These are phyloP conservation scores for Dolomedes plantarius DNA, from an alignment of 2,888 invertebrate genomes.

Conservation along the genomic window DNA sequence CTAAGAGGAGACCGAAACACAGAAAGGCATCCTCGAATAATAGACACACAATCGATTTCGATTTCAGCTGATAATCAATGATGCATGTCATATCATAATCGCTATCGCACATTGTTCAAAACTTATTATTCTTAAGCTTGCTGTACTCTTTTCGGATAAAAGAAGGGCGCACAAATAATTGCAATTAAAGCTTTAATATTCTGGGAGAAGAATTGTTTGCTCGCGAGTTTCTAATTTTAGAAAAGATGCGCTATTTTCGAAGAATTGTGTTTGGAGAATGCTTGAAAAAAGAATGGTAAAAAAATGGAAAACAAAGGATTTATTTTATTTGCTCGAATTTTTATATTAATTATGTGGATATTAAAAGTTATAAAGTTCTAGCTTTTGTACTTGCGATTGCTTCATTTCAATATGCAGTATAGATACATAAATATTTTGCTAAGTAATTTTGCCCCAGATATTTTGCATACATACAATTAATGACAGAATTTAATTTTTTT, in stretches of 20 bases:
- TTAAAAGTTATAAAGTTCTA: too few relatives aligned
- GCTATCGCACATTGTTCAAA: constrained; percentile 37
- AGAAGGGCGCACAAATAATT: constrained; percentile 49
- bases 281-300: background rate
- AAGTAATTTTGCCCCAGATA: too few relatives aligned
- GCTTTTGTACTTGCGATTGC: too few relatives aligned
- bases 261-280: background rate
- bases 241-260: background rate
- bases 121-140: background rate
- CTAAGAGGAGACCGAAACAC: background rate
- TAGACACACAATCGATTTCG: constrained; percentile 27
- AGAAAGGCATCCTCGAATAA: background rate
- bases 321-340: too few relatives aligned
- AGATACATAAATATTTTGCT: too few relatives aligned
- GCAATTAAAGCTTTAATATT: constrained; percentile 55
- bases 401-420: too few relatives aligned
- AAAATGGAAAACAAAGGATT: too few relatives aligned
- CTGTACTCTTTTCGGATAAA: background rate
- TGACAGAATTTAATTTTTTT: too few relatives aligned
- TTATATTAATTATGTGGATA: too few relatives aligned
- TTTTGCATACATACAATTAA: too few relatives aligned
- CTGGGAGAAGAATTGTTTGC: constrained; percentile 44
- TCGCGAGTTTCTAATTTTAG: background rate
- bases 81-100: constrained; percentile 20
- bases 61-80: constrained; percentile 49